Conservation (phyloP, 1,140 invertebrate species). For the Hycleus phaleratus region DNA sequence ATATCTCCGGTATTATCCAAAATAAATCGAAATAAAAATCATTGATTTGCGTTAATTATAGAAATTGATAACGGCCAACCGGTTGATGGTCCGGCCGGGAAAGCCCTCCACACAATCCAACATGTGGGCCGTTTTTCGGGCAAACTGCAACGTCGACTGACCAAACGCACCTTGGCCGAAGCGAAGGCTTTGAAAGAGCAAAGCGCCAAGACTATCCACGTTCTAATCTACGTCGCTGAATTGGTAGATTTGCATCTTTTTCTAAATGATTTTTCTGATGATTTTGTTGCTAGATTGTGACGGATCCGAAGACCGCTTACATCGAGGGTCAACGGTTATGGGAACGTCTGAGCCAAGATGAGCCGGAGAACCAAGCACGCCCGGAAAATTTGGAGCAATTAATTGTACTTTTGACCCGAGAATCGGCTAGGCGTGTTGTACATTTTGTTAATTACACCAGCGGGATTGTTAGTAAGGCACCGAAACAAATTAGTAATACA, state of each 20-base stretch:
- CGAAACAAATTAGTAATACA: slow-evolving; percentile 33
- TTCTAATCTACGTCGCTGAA: slow-evolving; percentile 65
- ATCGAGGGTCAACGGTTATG: slow-evolving; percentile 65
- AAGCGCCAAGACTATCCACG: slow-evolving; percentile 67
- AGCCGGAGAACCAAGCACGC: slow-evolving; percentile 74
- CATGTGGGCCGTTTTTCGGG: slow-evolving; percentile 64
- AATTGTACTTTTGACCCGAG: slow-evolving; percentile 61
- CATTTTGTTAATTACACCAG: slow-evolving; percentile 65
- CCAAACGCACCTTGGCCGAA: slow-evolving; percentile 63
- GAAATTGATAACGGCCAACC: neutral
- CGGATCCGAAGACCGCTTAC: slow-evolving; percentile 65
- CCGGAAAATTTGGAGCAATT: slow-evolving; percentile 68
- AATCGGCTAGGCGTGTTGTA: slow-evolving; percentile 64
- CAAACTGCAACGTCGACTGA: slow-evolving; percentile 61
- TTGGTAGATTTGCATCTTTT: slow-evolving; percentile 48
- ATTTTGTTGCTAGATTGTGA: slow-evolving; percentile 51
- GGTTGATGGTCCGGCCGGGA: slow-evolving; percentile 37
- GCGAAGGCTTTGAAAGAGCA: slow-evolving; percentile 68
- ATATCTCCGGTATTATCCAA: neutral
- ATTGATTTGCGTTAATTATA: neutral
- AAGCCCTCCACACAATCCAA: slow-evolving; percentile 61
- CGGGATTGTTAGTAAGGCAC: slow-evolving; percentile 47
- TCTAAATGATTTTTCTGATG: slow-evolving; percentile 1
- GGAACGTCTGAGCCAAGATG: slow-evolving; percentile 59
- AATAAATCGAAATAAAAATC: neutral